phyloP scores from a whole-genome alignment of 1,140 invertebrate species.

The Diorhabda elongata region DNA sequence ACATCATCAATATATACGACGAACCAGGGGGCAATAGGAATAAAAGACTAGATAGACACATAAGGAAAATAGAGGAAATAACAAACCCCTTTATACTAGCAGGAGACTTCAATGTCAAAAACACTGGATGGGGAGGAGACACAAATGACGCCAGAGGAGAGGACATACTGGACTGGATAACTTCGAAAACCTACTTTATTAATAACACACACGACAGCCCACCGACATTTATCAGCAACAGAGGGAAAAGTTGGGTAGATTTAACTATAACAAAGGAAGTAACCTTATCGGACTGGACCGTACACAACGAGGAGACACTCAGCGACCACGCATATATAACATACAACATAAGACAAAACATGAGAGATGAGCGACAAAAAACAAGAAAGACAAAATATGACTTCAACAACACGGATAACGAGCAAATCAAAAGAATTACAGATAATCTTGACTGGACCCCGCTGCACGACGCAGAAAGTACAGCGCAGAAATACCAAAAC shows the following conservation, averaged over 20 bases:
- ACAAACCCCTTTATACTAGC: background rate
- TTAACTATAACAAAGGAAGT: background rate
- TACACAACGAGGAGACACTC: slow-evolving; percentile 7
- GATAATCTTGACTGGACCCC: background rate
- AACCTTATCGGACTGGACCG: background rate
- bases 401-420: background rate
- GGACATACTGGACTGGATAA: background rate
- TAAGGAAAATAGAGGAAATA: too few species aligned
- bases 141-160: too few species aligned
- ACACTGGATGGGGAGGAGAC: background rate
- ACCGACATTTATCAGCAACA: background rate
- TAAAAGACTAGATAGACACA: too few species aligned
- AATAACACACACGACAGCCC: background rate
- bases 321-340: slow-evolving; percentile 11
- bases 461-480: background rate
- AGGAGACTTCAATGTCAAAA: slow-evolving; percentile 11
- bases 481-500: background rate
- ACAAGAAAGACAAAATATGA: background rate
- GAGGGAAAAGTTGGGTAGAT: background rate
- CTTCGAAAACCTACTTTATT: background rate
- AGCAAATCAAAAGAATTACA: background rate
- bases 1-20: background rate
- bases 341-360: background rate
- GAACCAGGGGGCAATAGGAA: background rate
- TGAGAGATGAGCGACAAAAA: background rate